Evolutionary conservation across 23 tunicate species (phyloP), one percentile per base, ranked within the genome.

Genomic region (Clavelina lepadiformis): DNA sequence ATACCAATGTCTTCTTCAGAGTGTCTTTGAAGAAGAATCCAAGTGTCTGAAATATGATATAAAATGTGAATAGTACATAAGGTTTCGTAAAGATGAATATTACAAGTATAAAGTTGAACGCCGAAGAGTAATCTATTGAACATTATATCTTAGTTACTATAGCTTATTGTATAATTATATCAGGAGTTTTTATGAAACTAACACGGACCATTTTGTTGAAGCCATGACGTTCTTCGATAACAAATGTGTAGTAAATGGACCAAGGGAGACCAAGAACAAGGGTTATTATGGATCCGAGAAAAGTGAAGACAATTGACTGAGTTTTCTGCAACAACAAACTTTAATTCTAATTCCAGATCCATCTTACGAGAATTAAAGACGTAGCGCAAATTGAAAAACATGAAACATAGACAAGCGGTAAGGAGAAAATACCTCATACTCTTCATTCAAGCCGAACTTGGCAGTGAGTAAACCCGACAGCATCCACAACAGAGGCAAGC

Each of bases 161-260:
- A n/a, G n/a, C n/a, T n/a, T n/a, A n/a, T n/a, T n/a, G n/a, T n/a
- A n/a, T n/a, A n/a, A n/a, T 41, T 15, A 11, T 41, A 8, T 41
- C 49, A 41, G 49, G 49, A 8, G 49, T 41, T 15, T 41, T 41
- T 41, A 41, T 41, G 15, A 15, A 41, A 59, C 11, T 59, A 59
- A 5, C 29, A 26, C 35, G 8, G 7, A 76, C 82, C 99, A 93
- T 93, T 78, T 93, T 93, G 83, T 93, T 93, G 75, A 93, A 93
- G 2, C 99, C 99, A 75, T 93, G 99, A 51, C 64, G 79, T 75
- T 85, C 99, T 63, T 93, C 99, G 23, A 93, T 46, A n/a, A 93
- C 99, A 79, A 93, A 93, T 8, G 87, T 93, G 50, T 58, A 86
- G 54, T 93, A 93, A 1, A 85, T 34, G n/a, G 76, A 63, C 99